Evolutionary conservation across 2,113 vertebrate genomes (phyloP).

Genomic region (Thamnaconus septentrionalis): DNA sequence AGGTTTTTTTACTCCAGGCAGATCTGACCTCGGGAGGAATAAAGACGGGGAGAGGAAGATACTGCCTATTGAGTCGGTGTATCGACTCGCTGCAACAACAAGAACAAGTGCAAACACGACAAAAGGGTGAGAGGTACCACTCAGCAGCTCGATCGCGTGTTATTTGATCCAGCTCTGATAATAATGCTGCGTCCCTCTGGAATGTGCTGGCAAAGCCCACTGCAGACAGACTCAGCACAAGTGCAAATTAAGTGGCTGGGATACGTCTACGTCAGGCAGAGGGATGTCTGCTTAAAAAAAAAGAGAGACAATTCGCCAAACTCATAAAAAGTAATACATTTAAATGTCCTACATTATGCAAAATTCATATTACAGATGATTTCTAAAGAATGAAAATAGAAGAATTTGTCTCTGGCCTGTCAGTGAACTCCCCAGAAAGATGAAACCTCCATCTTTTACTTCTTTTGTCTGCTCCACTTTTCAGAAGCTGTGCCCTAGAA

Average conservation of each 20-base stretch:
- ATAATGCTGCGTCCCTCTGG: conserved; percentile 48
- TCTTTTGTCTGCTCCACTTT: no score
- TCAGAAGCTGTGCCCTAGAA: no score
- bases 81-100: conserved; percentile 33
- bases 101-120: conserved; percentile 59
- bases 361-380: no score
- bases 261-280: neutral
- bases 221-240: conserved; percentile 22
- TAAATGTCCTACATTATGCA: no score
- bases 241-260: conserved; percentile 33
- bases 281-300: no score
- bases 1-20: conserved; percentile 21
- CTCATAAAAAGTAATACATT: no score
- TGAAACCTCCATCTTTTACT: no score
- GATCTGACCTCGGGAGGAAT: conserved; percentile 27
- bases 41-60: conserved; percentile 37
- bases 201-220: conserved; percentile 46
- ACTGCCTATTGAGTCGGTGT: conserved; percentile 18
- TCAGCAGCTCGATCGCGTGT: conserved; percentile 29
- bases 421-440: no score
- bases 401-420: no score
- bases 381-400: no score
- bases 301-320: no score
- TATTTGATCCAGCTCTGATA: conserved; percentile 45
- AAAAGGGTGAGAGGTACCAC: conserved; percentile 33